Percentiles rank a stretch among this genome's conserved stretches.
Conservation (phyloP, 2,888 invertebrate species). For the Zaprionus obscuricornis region DNA sequence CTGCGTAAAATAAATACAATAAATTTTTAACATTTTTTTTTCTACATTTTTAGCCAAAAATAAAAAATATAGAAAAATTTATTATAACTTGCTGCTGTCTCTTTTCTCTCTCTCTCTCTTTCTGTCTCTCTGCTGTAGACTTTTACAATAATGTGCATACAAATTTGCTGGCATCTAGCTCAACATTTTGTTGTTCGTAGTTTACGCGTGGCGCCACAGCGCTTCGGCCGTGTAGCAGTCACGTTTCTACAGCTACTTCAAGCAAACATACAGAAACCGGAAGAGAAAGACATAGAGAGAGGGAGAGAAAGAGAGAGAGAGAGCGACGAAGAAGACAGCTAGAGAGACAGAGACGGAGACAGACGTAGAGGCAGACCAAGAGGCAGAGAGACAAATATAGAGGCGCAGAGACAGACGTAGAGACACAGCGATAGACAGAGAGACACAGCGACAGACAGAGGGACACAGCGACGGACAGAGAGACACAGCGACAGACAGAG, state of each 20-base stretch:
- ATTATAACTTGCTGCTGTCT: constrained; percentile 11
- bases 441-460: not conserved
- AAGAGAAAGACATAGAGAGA: too few species aligned
- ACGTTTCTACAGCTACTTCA: too few species aligned
- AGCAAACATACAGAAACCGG: too few species aligned
- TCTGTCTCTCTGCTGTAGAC: constrained; percentile 31
- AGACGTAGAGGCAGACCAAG: not conserved
- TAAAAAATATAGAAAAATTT: constrained; percentile 14
- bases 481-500: not conserved
- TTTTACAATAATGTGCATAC: constrained; percentile 29
- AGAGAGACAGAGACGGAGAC: too few species aligned
- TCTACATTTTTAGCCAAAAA: not conserved
- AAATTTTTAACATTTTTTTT: constrained; percentile 1
- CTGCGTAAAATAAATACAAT: constrained; percentile 28
- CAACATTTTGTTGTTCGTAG: constrained; percentile 59
- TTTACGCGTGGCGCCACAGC: too few species aligned
- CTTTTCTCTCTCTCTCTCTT: too few species aligned
- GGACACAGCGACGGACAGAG: not conserved
- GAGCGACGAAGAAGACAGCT: too few species aligned
- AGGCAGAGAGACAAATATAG: not conserved
- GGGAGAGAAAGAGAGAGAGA: too few species aligned
- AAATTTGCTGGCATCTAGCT: constrained; percentile 18
- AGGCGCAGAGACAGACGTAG: not conserved
- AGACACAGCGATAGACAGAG: constrained; percentile 3
- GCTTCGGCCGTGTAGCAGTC: constrained; percentile 40